Evolutionary conservation across 2,797 vertebrate genomes (phyloP).

Genomic region (Sebastolobus alascanus): DNA sequence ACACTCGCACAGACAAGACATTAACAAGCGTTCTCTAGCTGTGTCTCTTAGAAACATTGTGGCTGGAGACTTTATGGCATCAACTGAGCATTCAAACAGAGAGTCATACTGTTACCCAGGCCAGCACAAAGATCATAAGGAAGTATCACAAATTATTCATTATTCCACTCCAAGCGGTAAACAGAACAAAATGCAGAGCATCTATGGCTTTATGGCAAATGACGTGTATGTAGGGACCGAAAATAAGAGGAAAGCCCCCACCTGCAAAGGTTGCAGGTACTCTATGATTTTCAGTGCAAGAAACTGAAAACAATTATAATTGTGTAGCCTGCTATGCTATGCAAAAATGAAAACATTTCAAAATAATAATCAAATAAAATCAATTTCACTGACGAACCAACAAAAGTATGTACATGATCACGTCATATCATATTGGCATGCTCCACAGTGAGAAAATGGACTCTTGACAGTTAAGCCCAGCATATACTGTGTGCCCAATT

Average conservation of each 20-base stretch:
- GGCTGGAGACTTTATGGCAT: background rate
- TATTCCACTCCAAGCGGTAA: no score
- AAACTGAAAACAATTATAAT: background rate
- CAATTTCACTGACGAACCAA: background rate
- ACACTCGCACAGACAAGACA: background rate
- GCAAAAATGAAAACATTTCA: background rate
- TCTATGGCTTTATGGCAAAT: background rate
- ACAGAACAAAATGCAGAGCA: background rate
- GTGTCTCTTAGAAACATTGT: constrained; percentile 4
- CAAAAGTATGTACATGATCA: background rate
- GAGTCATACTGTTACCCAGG: no score
- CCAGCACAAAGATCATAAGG: no score
- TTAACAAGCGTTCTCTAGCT: constrained; percentile 6
- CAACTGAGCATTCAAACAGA: background rate
- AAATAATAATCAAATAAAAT: background rate
- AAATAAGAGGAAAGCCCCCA: no score
- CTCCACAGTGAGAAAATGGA: no score
- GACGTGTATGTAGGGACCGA: no score
- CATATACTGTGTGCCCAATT: background rate
- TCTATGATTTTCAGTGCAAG: background rate
- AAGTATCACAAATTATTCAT: no score
- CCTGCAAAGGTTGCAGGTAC: no score
- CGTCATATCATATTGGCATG: background rate
- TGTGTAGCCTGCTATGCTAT: background rate
- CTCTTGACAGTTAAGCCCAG: background rate